Evolutionary conservation across 2,888 invertebrate genomes (phyloP).

Genomic region (Lamproptera curius): DNA sequence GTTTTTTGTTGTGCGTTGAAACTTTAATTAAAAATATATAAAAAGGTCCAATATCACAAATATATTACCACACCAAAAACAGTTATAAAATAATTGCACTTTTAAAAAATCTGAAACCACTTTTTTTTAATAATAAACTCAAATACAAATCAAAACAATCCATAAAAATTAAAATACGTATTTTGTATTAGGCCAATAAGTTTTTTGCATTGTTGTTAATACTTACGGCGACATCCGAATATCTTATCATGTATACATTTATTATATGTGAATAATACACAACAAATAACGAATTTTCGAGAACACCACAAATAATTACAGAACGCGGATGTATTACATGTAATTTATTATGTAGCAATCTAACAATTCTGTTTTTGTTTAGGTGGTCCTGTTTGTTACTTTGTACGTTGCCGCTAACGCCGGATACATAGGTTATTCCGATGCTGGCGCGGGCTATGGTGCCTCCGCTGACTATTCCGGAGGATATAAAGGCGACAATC

Average conservation of each 20-base stretch:
- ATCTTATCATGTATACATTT: no score
- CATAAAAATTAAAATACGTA: not conserved
- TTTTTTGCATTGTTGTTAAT: no score
- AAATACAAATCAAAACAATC: not conserved
- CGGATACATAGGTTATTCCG: conserved; percentile 47
- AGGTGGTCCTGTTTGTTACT: conserved; percentile 53
- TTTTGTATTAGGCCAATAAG: no score
- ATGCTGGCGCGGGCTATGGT: conserved; percentile 31
- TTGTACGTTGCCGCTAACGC: conserved; percentile 47
- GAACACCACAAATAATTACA: no score
- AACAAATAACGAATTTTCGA: no score
- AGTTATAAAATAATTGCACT: not conserved
- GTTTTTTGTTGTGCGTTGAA: not conserved
- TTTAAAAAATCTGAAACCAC: not conserved
- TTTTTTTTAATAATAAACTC: no score
- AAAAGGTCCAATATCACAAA: not conserved
- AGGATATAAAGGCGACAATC: conserved; percentile 34
- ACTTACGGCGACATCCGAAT: no score
- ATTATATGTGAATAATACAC: no score
- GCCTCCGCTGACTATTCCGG: conserved; percentile 29
- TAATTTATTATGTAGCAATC: no score
- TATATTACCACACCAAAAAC: not conserved
- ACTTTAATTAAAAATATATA: not conserved
- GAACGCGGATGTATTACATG: no score
- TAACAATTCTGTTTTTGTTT: no score